These are phyloP conservation scores for Melanotaenia parkinsoni DNA, from an alignment of 2,797 vertebrate species.

Conservation along the genomic window DNA sequence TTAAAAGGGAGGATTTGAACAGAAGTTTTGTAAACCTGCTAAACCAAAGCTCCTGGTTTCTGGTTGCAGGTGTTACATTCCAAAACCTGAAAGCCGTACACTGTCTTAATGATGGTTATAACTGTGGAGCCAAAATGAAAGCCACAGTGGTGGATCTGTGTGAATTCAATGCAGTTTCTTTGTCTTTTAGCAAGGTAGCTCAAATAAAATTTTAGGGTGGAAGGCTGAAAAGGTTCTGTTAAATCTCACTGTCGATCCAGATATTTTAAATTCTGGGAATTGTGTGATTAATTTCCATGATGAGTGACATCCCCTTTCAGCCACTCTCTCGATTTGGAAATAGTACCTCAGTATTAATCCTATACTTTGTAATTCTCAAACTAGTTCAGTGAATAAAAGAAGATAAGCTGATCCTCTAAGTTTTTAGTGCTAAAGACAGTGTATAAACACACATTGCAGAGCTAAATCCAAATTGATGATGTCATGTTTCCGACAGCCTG, in stretches of 20 bases:
- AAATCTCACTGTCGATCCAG: neutral
- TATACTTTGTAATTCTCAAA: neutral
- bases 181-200: neutral
- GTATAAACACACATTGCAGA: too few species aligned
- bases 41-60: neutral
- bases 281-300: neutral
- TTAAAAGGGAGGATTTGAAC: too few species aligned
- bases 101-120: neutral
- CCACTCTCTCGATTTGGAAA: neutral
- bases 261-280: neutral
- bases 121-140: neutral
- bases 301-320: neutral
- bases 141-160: neutral
- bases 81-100: neutral
- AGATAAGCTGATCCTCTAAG: too few species aligned
- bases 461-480: too few species aligned
- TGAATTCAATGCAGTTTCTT: neutral
- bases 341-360: neutral
- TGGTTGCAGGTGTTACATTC: neutral
- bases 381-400: neutral
- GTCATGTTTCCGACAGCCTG: too few species aligned
- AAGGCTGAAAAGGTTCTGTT: neutral
- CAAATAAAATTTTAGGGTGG: neutral
- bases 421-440: too few species aligned
- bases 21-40: too few species aligned